A percentile compares a stretch with the other conserved stretches of the same genome.
These are phyloP conservation scores for Petrolisthes cinctipes DNA, from an alignment of 2,888 invertebrate species.

Conservation along the genomic window DNA sequence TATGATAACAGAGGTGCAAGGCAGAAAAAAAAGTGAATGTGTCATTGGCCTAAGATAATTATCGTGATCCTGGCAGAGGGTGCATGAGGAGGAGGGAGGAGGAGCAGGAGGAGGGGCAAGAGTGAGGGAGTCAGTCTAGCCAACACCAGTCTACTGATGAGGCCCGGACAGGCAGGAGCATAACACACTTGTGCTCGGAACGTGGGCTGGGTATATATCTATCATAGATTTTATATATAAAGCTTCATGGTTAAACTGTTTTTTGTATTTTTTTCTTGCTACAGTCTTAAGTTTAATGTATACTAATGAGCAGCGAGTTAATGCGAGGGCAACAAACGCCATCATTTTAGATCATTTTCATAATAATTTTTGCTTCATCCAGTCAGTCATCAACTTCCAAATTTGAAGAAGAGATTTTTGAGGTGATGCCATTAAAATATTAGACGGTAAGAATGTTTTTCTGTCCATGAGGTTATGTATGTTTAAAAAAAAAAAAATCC, in stretches of 20 bases:
- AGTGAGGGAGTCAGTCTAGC: neutral
- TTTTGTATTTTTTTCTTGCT: neutral
- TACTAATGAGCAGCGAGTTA: neutral
- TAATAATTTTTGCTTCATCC: neutral
- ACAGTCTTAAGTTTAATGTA: neutral
- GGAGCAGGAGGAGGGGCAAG: neutral
- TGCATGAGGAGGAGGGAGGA: neutral
- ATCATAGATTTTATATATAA: neutral
- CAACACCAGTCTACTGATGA: neutral
- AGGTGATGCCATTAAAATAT: neutral
- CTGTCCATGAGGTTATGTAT: constrained; percentile 6
- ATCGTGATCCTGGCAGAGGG: too few relatives aligned
- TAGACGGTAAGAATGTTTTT: neutral
- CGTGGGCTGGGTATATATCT: neutral
- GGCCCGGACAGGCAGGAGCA: constrained; percentile 5
- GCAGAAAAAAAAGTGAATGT: too few relatives aligned
- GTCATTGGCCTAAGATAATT: too few relatives aligned
- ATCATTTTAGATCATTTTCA: neutral
- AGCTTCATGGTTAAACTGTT: neutral
- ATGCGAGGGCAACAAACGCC: neutral
- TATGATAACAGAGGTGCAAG: too few relatives aligned
- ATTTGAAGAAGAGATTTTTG: neutral
- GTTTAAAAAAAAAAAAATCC: neutral
- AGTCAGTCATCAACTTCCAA: neutral
- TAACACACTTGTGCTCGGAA: constrained; percentile 7